Conservation (phyloP, 2,888 invertebrate genomes). For the Lathronympha strigana region DNA sequence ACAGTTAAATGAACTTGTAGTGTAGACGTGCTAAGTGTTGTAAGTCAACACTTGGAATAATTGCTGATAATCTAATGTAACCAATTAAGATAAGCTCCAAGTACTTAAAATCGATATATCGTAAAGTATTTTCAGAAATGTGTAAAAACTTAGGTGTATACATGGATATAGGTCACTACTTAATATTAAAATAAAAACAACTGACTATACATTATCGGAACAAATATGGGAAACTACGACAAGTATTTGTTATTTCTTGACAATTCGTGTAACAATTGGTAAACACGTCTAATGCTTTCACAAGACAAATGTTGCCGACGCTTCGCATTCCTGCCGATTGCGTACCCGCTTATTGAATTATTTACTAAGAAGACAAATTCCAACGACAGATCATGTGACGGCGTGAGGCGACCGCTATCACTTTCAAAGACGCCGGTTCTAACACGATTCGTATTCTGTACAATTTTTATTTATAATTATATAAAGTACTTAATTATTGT, state of each 20-base stretch:
- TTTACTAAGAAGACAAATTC: slow-evolving; percentile 68
- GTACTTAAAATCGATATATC: slow-evolving; percentile 25
- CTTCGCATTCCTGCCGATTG: slow-evolving; percentile 62
- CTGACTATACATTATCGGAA: neutral
- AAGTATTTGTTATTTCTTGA: slow-evolving; percentile 52
- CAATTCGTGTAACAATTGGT: slow-evolving; percentile 39
- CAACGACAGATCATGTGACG: slow-evolving; percentile 63
- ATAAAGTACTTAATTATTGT: slow-evolving; percentile 32
- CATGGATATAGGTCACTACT: neutral
- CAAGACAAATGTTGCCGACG: slow-evolving; percentile 56
- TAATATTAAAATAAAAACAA: neutral
- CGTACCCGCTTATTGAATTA: slow-evolving; percentile 60
- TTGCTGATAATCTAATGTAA: slow-evolving; percentile 30
- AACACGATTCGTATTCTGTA: slow-evolving; percentile 26
- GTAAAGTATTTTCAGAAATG: neutral
- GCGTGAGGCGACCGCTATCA: slow-evolving; percentile 46
- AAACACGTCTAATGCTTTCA: slow-evolving; percentile 35
- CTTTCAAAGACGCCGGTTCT: slow-evolving; percentile 53
- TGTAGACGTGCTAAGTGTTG: slow-evolving; percentile 32
- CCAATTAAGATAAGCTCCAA: slow-evolving; percentile 32
- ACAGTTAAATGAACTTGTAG: slow-evolving; percentile 18
- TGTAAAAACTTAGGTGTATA: neutral
- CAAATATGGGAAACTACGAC: slow-evolving; percentile 33
- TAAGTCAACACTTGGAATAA: slow-evolving; percentile 35
- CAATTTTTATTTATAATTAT: slow-evolving; percentile 31